Percentiles rank a stretch among this genome's conserved stretches.
Evolutionary conservation across 2,113 vertebrate genomes (phyloP).

Genomic region (Spilogale gracilis): DNA sequence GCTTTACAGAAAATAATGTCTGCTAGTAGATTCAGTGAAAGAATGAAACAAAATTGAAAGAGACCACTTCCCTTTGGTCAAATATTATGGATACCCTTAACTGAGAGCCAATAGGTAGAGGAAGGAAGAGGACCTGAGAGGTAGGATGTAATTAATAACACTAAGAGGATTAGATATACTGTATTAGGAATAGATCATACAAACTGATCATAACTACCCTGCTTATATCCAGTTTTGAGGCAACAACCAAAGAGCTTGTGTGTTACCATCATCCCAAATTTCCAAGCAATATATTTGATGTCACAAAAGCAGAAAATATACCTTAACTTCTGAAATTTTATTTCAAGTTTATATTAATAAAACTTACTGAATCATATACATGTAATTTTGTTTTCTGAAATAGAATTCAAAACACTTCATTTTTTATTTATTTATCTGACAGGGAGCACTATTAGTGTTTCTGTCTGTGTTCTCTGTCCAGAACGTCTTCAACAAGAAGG

Average conservation of each 20-base stretch:
- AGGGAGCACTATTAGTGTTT: neutral
- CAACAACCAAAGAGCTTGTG: neutral
- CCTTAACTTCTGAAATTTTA: neutral
- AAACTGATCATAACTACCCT: neutral
- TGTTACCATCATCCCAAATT: neutral
- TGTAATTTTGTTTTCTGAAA: conserved; percentile 27
- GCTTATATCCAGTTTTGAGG: neutral
- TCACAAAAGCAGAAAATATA: neutral
- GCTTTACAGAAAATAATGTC: neutral
- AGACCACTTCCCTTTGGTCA: neutral
- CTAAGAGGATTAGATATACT: neutral
- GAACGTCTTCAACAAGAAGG: neutral
- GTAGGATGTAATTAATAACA: neutral
- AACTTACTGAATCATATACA: neutral
- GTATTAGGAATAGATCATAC: neutral
- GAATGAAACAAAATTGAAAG: neutral
- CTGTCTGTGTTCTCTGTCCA: neutral
- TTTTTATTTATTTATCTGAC: neutral
- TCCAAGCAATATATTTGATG: neutral
- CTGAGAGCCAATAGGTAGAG: neutral
- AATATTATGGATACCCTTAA: neutral
- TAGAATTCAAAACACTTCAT: neutral
- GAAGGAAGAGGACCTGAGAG: neutral
- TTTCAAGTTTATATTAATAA: neutral
- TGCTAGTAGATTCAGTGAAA: neutral